Evolutionary conservation across 2,888 invertebrate genomes (phyloP), one percentile per base, ranked within the genome.

Genomic region (Patella ulyssiponensis): DNA sequence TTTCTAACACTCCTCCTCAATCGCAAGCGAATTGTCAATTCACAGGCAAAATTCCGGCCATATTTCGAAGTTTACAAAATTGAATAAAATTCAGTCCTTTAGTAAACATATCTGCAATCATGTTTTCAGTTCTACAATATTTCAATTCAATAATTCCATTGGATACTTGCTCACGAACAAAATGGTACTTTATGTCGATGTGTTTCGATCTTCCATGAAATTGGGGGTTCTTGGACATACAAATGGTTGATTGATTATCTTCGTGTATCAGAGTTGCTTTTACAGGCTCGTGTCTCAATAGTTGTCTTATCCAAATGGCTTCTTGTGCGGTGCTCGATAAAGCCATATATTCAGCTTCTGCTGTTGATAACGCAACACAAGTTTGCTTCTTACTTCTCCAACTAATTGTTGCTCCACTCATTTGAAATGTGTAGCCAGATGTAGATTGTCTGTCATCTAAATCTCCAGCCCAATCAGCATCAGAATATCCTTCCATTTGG

Each of bases 281-380:
- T 17, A 17, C 7, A 12, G n/a, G n/a, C 14, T n/a, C 1, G 12
- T 14, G 12, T 44, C 71, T 17, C 17, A 74, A 11, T n/a, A 74
- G 33, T 2, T n/a, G 20, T 17, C 14, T 64, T 1, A 74, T 12
- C 20, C 12, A 58, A 1, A 82, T 15, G 9, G 72, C 58, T 74
- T 84, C 84, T 74, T 83, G 78, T 14, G 80, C 75, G 20, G 82
- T 79, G 23, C 73, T 69, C 52, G 77, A 75, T 23, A 79, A 54
- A 52, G 83, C 80, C 77, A 82, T 81, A 64, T 83, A 85, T 71
- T 85, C 85, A 17, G 83, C 80, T 77, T 85, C 85, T 44, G 76
- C 75, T 17, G 85, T 75, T 15, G 81, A 80, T 1, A 78, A 71
- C 1, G 82, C 81, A 11, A 82, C 80, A 12, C 77, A 80, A 7